Percentiles rank a stretch among this genome's conserved stretches.
Conservation (phyloP, 2,113 vertebrate species). For the Lepisosteus oculatus region DNA sequence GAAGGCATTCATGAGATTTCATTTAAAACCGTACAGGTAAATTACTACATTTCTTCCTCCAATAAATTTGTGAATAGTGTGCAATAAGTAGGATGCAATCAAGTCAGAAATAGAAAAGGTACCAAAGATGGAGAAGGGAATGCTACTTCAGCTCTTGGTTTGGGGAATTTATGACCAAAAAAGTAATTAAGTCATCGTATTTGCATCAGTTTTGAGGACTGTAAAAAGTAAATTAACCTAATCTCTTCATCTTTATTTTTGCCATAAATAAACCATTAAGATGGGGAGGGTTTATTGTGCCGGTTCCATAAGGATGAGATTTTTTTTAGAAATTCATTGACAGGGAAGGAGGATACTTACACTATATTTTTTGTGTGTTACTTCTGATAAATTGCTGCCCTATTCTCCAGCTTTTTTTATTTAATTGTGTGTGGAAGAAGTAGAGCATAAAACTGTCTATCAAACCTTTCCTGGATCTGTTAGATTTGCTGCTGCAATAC, state of each 20-base stretch:
- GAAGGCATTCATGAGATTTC: too few species aligned
- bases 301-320: neutral
- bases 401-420: neutral
- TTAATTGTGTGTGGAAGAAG: conserved; percentile 3
- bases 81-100: too few species aligned
- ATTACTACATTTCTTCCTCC: too few species aligned
- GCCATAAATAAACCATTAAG: neutral
- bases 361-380: neutral
- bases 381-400: neutral
- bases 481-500: neutral
- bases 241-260: conserved; percentile 1
- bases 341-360: neutral
- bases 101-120: too few species aligned
- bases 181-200: conserved; percentile 52
- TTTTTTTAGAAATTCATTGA: conserved; percentile 5
- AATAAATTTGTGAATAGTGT: too few species aligned
- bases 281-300: neutral
- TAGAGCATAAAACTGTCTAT: conserved; percentile 15
- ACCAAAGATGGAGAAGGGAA: too few species aligned
- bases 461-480: conserved; percentile 7
- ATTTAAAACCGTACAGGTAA: too few species aligned
- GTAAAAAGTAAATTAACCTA: neutral
- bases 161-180: conserved; percentile 44
- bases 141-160: conserved; percentile 4
- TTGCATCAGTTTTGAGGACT: conserved; percentile 7